phyloP scores from a whole-genome alignment of 2,113 vertebrate genomes.

The Dascyllus trimaculatus region DNA sequence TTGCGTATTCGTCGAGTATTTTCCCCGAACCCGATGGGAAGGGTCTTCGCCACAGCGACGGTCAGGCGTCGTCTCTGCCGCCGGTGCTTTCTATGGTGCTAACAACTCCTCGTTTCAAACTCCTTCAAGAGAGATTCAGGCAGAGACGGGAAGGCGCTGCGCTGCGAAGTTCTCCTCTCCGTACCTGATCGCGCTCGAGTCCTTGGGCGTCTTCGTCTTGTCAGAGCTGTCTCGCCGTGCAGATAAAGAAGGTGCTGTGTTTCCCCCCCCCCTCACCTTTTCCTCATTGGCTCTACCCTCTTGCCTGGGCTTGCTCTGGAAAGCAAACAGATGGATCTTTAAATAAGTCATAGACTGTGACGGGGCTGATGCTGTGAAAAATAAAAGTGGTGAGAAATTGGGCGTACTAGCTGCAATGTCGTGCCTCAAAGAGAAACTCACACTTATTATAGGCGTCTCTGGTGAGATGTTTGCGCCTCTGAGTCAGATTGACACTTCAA shows the following conservation, averaged over 20 bases:
- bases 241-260: slow-evolving; percentile 34
- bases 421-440: slow-evolving; percentile 52
- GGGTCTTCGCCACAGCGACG: slow-evolving; percentile 15
- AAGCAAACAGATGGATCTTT: slow-evolving; percentile 34
- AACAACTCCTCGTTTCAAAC: slow-evolving; percentile 54
- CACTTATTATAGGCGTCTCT: slow-evolving; percentile 37
- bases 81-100: slow-evolving; percentile 81
- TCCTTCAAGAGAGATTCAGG: neutral
- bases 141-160: slow-evolving; percentile 28
- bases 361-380: slow-evolving; percentile 56
- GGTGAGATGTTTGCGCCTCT: slow-evolving; percentile 33
- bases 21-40: slow-evolving; percentile 9
- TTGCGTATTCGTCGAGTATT: slow-evolving; percentile 22
- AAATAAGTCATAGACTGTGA: slow-evolving; percentile 48
- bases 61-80: slow-evolving; percentile 36
- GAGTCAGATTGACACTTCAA: slow-evolving; percentile 24
- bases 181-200: neutral
- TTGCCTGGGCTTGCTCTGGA: neutral
- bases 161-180: neutral
- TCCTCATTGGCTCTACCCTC: slow-evolving; percentile 5
- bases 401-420: slow-evolving; percentile 46
- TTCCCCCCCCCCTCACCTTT: neutral
- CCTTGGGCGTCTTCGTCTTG: neutral
- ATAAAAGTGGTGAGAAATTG: slow-evolving; percentile 52
- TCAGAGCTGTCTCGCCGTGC: slow-evolving; percentile 24